These are phyloP conservation scores for Isaurus tuberculatus DNA, from an alignment of 92 coral and sea anemone species.

Conservation along the genomic window DNA sequence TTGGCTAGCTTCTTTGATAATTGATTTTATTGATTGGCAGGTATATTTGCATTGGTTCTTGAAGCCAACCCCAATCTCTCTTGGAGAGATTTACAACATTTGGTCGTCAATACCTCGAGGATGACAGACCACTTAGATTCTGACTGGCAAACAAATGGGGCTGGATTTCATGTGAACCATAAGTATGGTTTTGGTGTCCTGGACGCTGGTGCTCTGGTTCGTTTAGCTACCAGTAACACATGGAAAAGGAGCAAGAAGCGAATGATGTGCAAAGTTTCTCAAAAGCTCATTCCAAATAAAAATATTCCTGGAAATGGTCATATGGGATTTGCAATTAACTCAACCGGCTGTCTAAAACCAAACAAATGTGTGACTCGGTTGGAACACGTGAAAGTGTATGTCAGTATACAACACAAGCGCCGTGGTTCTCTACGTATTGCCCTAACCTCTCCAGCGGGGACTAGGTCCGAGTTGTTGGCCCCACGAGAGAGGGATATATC, in stretches of 20 bases:
- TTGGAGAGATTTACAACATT: constrained; percentile 97
- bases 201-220: constrained; percentile 86
- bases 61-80: constrained; percentile 91
- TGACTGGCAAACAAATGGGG: constrained; percentile 89
- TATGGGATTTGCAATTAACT: constrained; percentile 56
- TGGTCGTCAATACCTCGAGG: constrained; percentile 86
- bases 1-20: too few species aligned
- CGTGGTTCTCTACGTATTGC: constrained; percentile 85
- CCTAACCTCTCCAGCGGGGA: constrained; percentile 89
- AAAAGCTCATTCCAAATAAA: constrained; percentile 47
- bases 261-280: constrained; percentile 72
- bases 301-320: constrained; percentile 66
- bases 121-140: constrained; percentile 79
- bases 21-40: constrained; percentile 52
- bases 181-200: constrained; percentile 98
- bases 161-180: constrained; percentile 90
- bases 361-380: constrained; percentile 75
- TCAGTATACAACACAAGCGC: constrained; percentile 71
- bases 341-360: constrained; percentile 72
- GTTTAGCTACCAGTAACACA: constrained; percentile 61
- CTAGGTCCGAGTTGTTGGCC: constrained; percentile 81
- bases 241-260: constrained; percentile 88
- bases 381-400: constrained; percentile 87
- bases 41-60: constrained; percentile 95
- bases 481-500: constrained; percentile 76